phyloP scores from a whole-genome alignment of 2,113 vertebrate genomes.

The Pseudonaja textilis region DNA sequence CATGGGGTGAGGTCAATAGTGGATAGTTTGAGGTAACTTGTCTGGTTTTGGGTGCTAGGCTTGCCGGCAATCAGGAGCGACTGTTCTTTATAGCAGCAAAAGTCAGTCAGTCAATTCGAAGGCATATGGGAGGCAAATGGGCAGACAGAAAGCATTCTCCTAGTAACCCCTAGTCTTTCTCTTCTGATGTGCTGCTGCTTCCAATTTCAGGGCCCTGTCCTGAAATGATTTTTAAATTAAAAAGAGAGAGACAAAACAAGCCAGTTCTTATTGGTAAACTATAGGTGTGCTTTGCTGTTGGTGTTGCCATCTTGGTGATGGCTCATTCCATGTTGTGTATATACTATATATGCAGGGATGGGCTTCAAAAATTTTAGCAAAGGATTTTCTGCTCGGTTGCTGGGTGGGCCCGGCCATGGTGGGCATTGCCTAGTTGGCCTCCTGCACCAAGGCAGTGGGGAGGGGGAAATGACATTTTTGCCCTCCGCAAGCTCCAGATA shows the following conservation, averaged over 20 bases:
- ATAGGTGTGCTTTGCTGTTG: background rate
- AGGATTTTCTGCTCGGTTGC: too few species aligned
- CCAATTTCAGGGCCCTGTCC: background rate
- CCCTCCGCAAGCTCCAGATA: too few species aligned
- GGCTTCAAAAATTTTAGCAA: too few species aligned
- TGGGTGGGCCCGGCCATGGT: too few species aligned
- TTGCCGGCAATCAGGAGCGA: background rate
- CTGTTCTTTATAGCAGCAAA: background rate
- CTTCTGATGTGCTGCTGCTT: background rate
- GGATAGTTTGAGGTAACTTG: background rate
- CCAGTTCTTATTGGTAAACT: background rate
- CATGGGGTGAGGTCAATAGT: too few species aligned
- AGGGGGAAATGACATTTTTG: too few species aligned
- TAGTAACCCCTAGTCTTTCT: background rate
- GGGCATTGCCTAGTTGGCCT: too few species aligned
- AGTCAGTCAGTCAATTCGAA: slow-evolving; percentile 8
- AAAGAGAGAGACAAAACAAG: background rate
- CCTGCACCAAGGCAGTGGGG: too few species aligned
- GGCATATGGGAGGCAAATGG: background rate
- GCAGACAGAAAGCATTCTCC: background rate
- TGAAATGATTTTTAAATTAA: background rate
- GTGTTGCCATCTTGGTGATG: background rate
- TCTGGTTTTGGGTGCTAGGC: background rate
- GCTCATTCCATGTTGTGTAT: background rate
- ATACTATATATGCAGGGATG: background rate